phyloP scores from a whole-genome alignment of 2,888 invertebrate genomes.

The Dicranocentrus wangi region DNA sequence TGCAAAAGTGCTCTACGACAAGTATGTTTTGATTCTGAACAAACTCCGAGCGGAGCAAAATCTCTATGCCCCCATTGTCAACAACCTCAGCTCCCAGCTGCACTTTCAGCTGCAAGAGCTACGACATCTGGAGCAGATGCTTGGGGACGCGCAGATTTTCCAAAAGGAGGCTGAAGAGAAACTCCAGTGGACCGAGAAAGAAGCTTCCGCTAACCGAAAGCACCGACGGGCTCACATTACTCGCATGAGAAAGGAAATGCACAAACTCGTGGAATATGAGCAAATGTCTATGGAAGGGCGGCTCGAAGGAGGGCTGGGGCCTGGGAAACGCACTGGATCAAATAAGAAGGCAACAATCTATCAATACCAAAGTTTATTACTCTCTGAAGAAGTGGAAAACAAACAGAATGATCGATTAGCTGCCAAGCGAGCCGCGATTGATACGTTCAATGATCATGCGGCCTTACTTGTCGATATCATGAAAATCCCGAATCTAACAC shows the following conservation, averaged over 20 bases:
- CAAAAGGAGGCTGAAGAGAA: slow-evolving; percentile 59
- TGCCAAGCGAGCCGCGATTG: slow-evolving; percentile 58
- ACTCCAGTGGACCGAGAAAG: slow-evolving; percentile 65
- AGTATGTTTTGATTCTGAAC: slow-evolving; percentile 65
- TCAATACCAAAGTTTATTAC: background rate
- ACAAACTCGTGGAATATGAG: slow-evolving; percentile 60
- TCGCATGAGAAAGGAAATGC: slow-evolving; percentile 66
- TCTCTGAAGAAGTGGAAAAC: background rate
- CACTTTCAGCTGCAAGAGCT: slow-evolving; percentile 61
- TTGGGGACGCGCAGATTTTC: slow-evolving; percentile 67
- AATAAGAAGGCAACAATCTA: background rate
- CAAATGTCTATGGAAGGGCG: slow-evolving; percentile 4
- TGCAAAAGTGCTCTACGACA: slow-evolving; percentile 62
- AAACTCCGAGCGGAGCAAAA: slow-evolving; percentile 61
- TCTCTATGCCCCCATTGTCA: slow-evolving; percentile 63
- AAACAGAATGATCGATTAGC: slow-evolving; percentile 31
- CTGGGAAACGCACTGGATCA: background rate
- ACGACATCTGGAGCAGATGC: slow-evolving; percentile 64
- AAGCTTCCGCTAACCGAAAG: slow-evolving; percentile 63
- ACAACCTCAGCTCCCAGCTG: slow-evolving; percentile 64
- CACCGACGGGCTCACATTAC: slow-evolving; percentile 63
- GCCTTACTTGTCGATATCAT: slow-evolving; percentile 45
- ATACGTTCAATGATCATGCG: slow-evolving; percentile 65
- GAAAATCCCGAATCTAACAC: slow-evolving; percentile 41
- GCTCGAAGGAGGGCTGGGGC: too few species aligned